Percentiles rank a stretch among this genome's conserved stretches.
phyloP scores from a whole-genome alignment of 1,140 invertebrate species.

The Frieseomelitta varia region DNA sequence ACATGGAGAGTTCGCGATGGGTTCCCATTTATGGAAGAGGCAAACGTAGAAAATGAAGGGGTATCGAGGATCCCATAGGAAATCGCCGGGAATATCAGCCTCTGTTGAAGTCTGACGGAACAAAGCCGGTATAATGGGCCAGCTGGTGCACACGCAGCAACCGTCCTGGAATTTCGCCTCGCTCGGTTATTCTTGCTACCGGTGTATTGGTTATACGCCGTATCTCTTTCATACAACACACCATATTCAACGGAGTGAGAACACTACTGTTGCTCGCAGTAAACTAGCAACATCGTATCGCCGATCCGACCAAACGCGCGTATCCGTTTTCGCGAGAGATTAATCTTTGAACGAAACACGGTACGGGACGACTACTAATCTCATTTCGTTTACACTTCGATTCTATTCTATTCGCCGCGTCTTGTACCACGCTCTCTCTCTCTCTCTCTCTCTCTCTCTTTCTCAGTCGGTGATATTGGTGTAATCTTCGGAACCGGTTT shows the following conservation, averaged over 20 bases:
- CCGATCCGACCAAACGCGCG: conserved; percentile 35
- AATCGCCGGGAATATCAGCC: conserved; percentile 60
- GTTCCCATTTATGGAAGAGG: not conserved
- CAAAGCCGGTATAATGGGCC: conserved; percentile 65
- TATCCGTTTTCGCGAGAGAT: conserved; percentile 60
- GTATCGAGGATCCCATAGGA: conserved; percentile 61
- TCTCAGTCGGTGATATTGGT: not conserved
- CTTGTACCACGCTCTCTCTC: conserved; percentile 39
- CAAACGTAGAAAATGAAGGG: conserved; percentile 53
- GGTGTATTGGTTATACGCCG: conserved; percentile 1
- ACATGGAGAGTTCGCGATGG: not conserved
- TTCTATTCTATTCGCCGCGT: conserved; percentile 18
- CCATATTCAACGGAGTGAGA: conserved; percentile 11
- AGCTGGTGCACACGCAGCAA: conserved; percentile 52
- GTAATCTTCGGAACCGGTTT: not conserved
- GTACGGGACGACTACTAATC: conserved; percentile 56
- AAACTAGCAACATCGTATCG: conserved; percentile 37
- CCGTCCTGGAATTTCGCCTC: conserved; percentile 45
- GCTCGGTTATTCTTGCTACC: conserved; percentile 1
- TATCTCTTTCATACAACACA: conserved; percentile 16
- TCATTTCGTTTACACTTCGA: conserved; percentile 11
- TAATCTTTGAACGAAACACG: conserved; percentile 57
- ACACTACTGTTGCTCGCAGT: not conserved
- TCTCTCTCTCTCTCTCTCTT: too few relatives aligned
- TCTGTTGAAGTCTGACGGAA: conserved; percentile 64